These are phyloP conservation scores for Meriones psammophilus DNA, from an alignment of 2,797 vertebrate species.

Conservation along the genomic window DNA sequence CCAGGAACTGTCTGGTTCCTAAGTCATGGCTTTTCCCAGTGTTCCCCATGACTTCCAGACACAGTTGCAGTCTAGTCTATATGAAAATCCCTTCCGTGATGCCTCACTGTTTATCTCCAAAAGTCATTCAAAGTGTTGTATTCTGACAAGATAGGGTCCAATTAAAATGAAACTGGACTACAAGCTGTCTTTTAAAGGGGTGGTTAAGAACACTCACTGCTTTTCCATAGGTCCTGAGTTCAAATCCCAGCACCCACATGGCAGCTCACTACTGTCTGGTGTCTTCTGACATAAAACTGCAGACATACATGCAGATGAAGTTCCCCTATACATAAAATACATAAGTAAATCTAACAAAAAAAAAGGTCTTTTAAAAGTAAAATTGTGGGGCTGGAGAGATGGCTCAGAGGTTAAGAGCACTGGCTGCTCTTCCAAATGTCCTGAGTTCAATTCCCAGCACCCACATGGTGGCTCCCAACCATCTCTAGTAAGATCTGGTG, in stretches of 20 bases:
- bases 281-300: too few relatives aligned
- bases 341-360: too few relatives aligned
- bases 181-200: slow-evolving; percentile 47
- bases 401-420: too few relatives aligned
- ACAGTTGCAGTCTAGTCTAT: not conserved
- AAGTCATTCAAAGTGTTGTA: not conserved
- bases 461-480: too few relatives aligned
- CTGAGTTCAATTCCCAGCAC: too few relatives aligned
- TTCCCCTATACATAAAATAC: not conserved
- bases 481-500: too few relatives aligned
- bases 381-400: not conserved
- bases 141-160: not conserved
- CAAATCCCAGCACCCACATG: too few relatives aligned
- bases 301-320: too few relatives aligned
- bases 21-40: not conserved
- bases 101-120: not conserved
- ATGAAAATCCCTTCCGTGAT: not conserved
- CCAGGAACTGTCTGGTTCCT: not conserved
- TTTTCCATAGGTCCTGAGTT: too few relatives aligned
- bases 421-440: too few relatives aligned
- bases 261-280: too few relatives aligned
- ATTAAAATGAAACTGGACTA: slow-evolving; percentile 28
- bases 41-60: not conserved
- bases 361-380: not conserved
- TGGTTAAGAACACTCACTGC: too few relatives aligned